Evolutionary conservation across 35 echinoderm and acorn worm species (phyloP).

Genomic region (Heliocidaris tuberculata): DNA sequence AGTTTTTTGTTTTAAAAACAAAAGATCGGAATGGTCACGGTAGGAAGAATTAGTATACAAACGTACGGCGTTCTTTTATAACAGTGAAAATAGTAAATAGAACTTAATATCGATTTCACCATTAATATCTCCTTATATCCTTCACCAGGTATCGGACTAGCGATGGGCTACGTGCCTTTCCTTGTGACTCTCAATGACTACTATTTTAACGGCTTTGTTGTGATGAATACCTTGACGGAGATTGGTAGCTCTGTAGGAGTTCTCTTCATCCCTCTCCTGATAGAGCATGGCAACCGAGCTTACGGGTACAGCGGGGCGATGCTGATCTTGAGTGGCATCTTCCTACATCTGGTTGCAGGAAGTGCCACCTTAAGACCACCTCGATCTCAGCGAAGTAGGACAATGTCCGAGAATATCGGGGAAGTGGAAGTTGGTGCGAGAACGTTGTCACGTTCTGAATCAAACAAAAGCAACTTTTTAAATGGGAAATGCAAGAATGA

Average conservation of each 20-base stretch:
- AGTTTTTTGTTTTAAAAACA: too few species aligned
- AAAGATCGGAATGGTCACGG: too few species aligned
- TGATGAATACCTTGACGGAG: not conserved
- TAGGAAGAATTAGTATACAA: too few species aligned
- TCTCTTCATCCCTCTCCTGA: not conserved
- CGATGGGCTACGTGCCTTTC: not conserved
- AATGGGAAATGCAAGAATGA: not conserved
- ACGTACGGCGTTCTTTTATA: too few species aligned
- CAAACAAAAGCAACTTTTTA: not conserved
- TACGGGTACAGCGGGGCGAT: constrained; percentile 28
- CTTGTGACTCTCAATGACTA: not conserved
- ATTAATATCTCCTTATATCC: not conserved
- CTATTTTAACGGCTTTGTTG: not conserved
- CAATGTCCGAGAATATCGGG: not conserved
- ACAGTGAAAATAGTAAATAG: too few species aligned
- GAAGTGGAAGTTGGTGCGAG: not conserved
- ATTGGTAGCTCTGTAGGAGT: not conserved
- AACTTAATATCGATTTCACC: too few species aligned
- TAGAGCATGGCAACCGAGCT: not conserved
- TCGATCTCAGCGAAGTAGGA: not conserved
- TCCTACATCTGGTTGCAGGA: not conserved
- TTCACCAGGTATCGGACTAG: not conserved
- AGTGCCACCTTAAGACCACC: not conserved
- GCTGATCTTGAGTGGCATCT: constrained; percentile 1
- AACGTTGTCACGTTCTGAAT: not conserved